A percentile compares a stretch with the other conserved stretches of the same genome.
Evolutionary conservation across 2,797 vertebrate genomes (phyloP).

Genomic region (Champsocephalus gunnari): DNA sequence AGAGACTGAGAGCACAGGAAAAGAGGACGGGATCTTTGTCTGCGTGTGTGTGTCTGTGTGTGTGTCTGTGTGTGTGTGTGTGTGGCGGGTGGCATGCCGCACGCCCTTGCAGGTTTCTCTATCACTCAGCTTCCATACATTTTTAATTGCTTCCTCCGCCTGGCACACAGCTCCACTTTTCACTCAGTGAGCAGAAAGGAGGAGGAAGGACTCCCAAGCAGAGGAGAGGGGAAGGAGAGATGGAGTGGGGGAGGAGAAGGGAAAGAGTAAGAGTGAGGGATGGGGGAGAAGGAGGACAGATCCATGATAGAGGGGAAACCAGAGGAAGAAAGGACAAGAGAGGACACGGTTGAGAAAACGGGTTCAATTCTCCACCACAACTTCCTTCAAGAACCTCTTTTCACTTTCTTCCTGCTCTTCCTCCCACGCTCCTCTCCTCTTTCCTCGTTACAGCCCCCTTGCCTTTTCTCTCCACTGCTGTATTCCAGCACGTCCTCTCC

Average conservation of each 20-base stretch:
- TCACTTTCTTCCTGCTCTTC: background rate
- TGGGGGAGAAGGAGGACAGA: constrained; percentile 4
- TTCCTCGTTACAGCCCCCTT: background rate
- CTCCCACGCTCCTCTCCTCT: constrained; percentile 1
- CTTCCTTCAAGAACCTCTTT: constrained; percentile 28
- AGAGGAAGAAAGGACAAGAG: constrained; percentile 21
- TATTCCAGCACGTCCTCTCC: constrained; percentile 22
- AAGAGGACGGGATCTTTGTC: constrained; percentile 52
- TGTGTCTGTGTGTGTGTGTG: constrained; percentile 6
- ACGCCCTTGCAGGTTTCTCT: constrained; percentile 89
- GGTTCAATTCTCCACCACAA: constrained; percentile 32
- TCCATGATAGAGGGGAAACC: constrained; percentile 9
- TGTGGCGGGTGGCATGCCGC: constrained; percentile 82
- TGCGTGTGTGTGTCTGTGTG: background rate
- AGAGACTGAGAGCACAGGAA: constrained; percentile 62
- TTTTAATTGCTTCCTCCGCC: constrained; percentile 92
- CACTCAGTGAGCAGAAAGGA: constrained; percentile 75
- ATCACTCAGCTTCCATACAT: constrained; percentile 90
- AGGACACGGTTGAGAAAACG: constrained; percentile 39
- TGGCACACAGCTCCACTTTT: constrained; percentile 82
- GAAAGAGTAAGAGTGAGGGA: background rate
- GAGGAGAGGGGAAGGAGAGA: constrained; percentile 54
- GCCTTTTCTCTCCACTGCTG: constrained; percentile 16
- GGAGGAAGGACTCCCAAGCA: constrained; percentile 64
- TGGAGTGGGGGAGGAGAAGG: constrained; percentile 12